phyloP scores from a whole-genome alignment of 2,888 invertebrate genomes.

The Drosophila longiperda region DNA sequence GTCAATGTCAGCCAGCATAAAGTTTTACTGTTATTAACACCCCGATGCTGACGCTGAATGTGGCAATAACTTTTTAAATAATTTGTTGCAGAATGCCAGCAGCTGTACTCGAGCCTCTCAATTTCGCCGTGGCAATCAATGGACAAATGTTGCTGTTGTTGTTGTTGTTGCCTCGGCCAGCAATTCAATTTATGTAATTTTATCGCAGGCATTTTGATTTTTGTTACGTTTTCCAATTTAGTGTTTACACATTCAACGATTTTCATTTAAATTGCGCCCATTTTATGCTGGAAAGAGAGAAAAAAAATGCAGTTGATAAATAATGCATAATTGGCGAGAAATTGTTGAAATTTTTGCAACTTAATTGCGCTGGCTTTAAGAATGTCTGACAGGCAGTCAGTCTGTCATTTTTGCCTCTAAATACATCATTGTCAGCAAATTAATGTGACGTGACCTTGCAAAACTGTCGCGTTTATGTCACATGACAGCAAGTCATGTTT shows the following conservation, averaged over 20 bases:
- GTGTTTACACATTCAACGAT: constrained; percentile 37
- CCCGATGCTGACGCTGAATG: constrained; percentile 75
- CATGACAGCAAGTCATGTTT: constrained; percentile 69
- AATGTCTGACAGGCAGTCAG: constrained; percentile 33
- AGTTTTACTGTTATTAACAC: constrained; percentile 82
- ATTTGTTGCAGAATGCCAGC: constrained; percentile 79
- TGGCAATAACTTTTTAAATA: constrained; percentile 80
- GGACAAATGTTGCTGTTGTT: constrained; percentile 37
- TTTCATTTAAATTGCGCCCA: constrained; percentile 33
- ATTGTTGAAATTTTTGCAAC: constrained; percentile 54
- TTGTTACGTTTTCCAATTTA: constrained; percentile 27
- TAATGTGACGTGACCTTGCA: constrained; percentile 82
- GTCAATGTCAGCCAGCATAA: constrained; percentile 82
- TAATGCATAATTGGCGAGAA: constrained; percentile 46
- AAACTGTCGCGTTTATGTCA: constrained; percentile 77
- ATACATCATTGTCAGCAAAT: constrained; percentile 81
- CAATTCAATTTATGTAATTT: constrained; percentile 70
- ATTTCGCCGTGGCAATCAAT: constrained; percentile 40
- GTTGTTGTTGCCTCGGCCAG: constrained; percentile 17
- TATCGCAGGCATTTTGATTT: constrained; percentile 73
- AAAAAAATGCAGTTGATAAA: constrained; percentile 23
- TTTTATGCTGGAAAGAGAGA: constrained; percentile 51
- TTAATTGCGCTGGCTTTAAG: constrained; percentile 70
- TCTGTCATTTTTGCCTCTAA: constrained; percentile 37
- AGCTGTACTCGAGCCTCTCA: constrained; percentile 48